These are phyloP conservation scores for Bombylius major DNA, from an alignment of 2,888 invertebrate genomes.

Conservation along the genomic window DNA sequence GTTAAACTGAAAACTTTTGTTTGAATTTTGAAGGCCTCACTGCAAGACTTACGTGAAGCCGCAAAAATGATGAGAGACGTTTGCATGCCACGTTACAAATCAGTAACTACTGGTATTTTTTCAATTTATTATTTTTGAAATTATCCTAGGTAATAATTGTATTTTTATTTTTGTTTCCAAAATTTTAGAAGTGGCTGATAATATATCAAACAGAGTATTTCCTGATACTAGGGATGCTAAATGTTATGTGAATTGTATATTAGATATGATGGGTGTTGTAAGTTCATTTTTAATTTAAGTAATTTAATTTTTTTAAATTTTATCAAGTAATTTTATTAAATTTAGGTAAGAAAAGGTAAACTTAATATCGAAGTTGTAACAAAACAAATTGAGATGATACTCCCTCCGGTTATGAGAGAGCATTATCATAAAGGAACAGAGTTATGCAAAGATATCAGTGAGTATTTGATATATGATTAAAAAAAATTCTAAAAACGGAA, in stretches of 20 bases:
- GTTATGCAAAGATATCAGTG: conserved; percentile 6
- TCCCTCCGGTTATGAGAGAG: conserved; percentile 10
- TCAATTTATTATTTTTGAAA: too few species aligned
- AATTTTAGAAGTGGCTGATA: conserved; percentile 6
- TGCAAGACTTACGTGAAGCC: too few species aligned
- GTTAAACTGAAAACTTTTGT: too few species aligned
- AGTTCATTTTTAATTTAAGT: conserved; percentile 13
- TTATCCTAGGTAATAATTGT: too few species aligned
- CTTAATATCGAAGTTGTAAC: conserved; percentile 10
- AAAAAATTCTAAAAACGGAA: not conserved
- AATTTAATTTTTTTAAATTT: too few species aligned
- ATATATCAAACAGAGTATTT: conserved; percentile 4
- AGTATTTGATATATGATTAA: conserved; percentile 6
- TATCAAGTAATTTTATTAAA: not conserved
- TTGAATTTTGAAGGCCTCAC: too few species aligned
- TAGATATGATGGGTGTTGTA: conserved; percentile 36
- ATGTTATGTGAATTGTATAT: conserved; percentile 36
- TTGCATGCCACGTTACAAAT: too few species aligned
- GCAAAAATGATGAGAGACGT: too few species aligned
- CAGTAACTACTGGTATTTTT: too few species aligned
- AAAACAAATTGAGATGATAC: conserved; percentile 13
- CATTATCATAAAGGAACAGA: not conserved
- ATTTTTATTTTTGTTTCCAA: too few species aligned
- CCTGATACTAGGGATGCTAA: conserved; percentile 18
- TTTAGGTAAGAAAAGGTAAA: conserved; percentile 13